A percentile compares a stretch with the other conserved stretches of the same genome.
Conservation (phyloP, 2,113 vertebrate species). For the Loxodonta africana region DNA sequence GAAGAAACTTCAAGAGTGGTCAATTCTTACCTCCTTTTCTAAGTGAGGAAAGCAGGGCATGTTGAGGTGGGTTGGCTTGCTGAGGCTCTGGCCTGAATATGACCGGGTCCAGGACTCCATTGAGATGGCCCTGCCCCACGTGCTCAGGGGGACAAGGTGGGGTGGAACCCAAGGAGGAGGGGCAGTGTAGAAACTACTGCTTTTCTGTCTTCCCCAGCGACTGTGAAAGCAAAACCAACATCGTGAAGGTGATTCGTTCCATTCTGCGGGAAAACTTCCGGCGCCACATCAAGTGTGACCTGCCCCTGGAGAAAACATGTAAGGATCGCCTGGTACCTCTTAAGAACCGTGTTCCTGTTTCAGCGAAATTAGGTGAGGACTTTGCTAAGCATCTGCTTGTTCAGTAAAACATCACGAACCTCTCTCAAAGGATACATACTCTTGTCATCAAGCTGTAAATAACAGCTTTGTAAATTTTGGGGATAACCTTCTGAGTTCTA, state of each 20-base stretch:
- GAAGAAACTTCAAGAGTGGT: not conserved
- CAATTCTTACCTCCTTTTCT: not conserved
- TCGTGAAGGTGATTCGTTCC: constrained; percentile 96
- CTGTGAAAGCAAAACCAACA: constrained; percentile 94
- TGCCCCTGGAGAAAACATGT: constrained; percentile 89
- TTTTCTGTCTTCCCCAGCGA: constrained; percentile 87
- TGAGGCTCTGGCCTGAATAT: not conserved
- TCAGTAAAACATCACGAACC: not conserved
- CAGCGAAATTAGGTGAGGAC: constrained; percentile 94
- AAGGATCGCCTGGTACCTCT: constrained; percentile 92
- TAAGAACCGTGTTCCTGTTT: constrained; percentile 91
- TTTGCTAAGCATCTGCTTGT: not conserved
- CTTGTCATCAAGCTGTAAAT: not conserved
- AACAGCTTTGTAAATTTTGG: not conserved
- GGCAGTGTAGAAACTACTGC: not conserved
- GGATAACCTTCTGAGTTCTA: not conserved
- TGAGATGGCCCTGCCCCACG: not conserved
- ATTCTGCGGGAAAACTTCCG: constrained; percentile 96
- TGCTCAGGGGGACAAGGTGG: not conserved
- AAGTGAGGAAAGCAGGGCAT: not conserved
- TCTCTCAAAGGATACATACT: not conserved
- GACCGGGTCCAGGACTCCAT: too few relatives aligned
- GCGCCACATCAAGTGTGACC: constrained; percentile 92
- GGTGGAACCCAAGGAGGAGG: accelerated
- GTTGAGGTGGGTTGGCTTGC: not conserved